Base-by-base conservation (phyloP, 2,113 vertebrate species). In the Myotis yumanensis region DNA sequence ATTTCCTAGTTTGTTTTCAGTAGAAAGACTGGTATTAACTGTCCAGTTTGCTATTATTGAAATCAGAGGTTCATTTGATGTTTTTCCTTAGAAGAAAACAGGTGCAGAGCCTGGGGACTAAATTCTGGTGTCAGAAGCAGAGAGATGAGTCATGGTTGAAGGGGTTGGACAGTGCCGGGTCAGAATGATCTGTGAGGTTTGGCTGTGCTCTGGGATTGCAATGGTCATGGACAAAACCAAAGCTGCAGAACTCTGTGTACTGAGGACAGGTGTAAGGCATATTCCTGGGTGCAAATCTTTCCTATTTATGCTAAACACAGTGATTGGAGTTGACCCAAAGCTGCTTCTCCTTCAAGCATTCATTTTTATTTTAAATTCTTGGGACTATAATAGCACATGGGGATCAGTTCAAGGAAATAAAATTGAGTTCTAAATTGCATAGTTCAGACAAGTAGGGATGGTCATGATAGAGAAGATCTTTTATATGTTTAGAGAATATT, bases 171-270 rank as follows among this genome's bases (percentile, higher is more conserved):
- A 62, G 82, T 89, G 54, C 30, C 12, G 35, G 62, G 64, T 80
- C 89, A 87, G 68, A 90, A 72, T 91, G 51, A 84, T 72, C 59
- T 93, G 16, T 22, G 76, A 35, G 57, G 35, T 81, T 95, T 90
- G 84, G 15, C 64, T 91, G 10, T 84, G 64, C 37, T 80, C 83
- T 96, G 57, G 79, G 28, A 43, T 66, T 93, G 57, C n/a, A 91
- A 1, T 51, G 52, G 68, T 69, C 11, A 64, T 32, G 48, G 37
- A 82, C 28, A 89, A 75, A 95, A 80, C 4, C 72, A 35, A 95
- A 68, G 77, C 6, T 62, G 1, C 40, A 69, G 73, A 92, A 86
- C n/a, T 77, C 18, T 91, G 17, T 81, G 57, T 75, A 30, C 18
- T 35, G 7, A 22, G 11, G 5, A 85, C 2, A 16, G 57, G 15